phyloP scores from a whole-genome alignment of 2,888 invertebrate genomes.

The Eupithecia abbreviata region DNA sequence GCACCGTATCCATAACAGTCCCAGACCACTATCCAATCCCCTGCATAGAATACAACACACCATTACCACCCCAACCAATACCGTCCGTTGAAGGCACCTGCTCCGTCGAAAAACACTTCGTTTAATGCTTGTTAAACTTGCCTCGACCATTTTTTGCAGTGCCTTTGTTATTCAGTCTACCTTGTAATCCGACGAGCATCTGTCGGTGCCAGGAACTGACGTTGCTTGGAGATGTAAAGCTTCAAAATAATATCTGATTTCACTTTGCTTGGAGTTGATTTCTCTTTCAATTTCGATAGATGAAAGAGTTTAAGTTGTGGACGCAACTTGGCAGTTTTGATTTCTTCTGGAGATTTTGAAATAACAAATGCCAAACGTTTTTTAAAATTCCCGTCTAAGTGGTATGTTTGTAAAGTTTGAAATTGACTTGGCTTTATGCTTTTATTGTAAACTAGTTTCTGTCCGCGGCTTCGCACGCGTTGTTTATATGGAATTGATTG shows the following conservation, averaged over 20 bases:
- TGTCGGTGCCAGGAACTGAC: constrained; percentile 29
- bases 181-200: constrained; percentile 45
- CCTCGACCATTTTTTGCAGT: constrained; percentile 42
- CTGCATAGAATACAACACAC: background rate
- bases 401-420: background rate
- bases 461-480: too few species aligned
- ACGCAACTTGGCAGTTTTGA: background rate
- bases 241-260: constrained; percentile 20
- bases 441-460: too few species aligned
- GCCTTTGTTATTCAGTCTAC: constrained; percentile 43
- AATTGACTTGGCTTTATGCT: too few species aligned
- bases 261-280: background rate
- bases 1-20: background rate
- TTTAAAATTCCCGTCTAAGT: background rate
- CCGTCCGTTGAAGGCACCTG: constrained; percentile 51
- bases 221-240: background rate
- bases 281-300: background rate
- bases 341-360: background rate
- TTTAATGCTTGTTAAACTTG: constrained; percentile 45
- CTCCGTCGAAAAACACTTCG: constrained; percentile 43
- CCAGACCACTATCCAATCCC: constrained; percentile 21
- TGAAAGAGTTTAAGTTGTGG: background rate
- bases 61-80: constrained; percentile 42
- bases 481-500: too few species aligned
- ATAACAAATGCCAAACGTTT: background rate